Evolutionary conservation across 2,113 vertebrate genomes (phyloP).

Genomic region (Dipodomys stephensi): DNA sequence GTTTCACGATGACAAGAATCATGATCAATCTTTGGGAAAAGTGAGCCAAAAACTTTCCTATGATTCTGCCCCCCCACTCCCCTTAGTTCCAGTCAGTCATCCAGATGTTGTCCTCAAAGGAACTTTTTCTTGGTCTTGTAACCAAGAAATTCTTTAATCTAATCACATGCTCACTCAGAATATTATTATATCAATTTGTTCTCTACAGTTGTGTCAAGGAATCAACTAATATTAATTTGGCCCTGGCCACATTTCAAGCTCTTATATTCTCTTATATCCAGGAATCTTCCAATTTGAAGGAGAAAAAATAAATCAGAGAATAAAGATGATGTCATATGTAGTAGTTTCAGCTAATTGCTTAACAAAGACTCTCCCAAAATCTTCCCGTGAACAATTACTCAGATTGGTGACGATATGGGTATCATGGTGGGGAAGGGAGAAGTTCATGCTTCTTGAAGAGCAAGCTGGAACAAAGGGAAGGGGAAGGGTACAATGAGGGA

Average conservation of each 20-base stretch:
- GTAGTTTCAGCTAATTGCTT: conserved; percentile 6
- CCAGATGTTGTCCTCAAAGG: not conserved
- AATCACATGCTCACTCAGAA: not conserved
- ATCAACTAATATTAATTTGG: not conserved
- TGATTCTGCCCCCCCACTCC: no score
- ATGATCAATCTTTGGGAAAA: no score
- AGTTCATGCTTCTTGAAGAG: not conserved
- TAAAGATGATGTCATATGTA: not conserved
- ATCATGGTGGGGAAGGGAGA: not conserved
- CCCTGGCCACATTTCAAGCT: not conserved
- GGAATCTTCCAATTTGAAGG: not conserved
- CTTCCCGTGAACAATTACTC: conserved; percentile 16
- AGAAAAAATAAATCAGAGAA: not conserved
- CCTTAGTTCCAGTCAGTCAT: not conserved
- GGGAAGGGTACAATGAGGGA: not conserved
- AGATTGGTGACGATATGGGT: not conserved
- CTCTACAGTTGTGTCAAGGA: not conserved
- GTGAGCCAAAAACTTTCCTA: no score
- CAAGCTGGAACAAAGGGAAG: not conserved
- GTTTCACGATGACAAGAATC: no score
- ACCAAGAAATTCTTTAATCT: not conserved
- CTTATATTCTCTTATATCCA: not conserved
- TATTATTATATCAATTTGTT: not conserved
- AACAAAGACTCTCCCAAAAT: conserved; percentile 17
- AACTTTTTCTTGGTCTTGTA: not conserved